Evolutionary conservation across 92 coral and sea anemone genomes (phyloP), one percentile per base, ranked within the genome.

Genomic region (Actinostola sp.): DNA sequence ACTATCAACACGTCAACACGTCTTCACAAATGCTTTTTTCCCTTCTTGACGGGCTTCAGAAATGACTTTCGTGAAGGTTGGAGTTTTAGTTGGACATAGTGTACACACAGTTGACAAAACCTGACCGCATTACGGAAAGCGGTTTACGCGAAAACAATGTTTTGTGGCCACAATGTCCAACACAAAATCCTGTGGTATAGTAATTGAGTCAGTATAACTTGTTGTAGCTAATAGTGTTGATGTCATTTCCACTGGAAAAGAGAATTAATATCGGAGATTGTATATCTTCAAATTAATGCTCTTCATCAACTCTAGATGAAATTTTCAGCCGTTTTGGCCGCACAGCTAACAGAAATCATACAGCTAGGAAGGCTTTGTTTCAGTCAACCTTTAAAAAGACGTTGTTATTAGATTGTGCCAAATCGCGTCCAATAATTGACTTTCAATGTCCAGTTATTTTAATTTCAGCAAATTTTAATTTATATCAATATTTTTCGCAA

Each of bases 1-100:
- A n/a, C 57, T 1, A 9, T 42, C 71, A 44, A 58, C 56, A 67
- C 72, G 72, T 68, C 74, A 68, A 68, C 74, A 32, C 62, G 9
- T 14, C 58, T 34, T 17, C 21, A 17, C 32, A 36, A 50, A 56
- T 68, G 30, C 61, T 9, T 68, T 31, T 68, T 68, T 41, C 15
- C 5, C 54, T 68, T 20, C 23, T 32, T 50, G 61, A 19, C 74
- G 61, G 74, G 24, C 16, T 25, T 50, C 42, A 43, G 62, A 25
- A 27, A 57, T 13, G 30, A 23, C 5, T 51, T 28, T 30, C 19
- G 24, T 50, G 32, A 35, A 39, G 20, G 62, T 46, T 30, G 25
- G 21, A 33, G 17, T 51, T 25, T 33, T n/a, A 50, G 4, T 32
- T 8, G 15, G 17, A 57, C 24, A 4, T 25, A 20, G 34, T 27